phyloP scores from a whole-genome alignment of 2,113 vertebrate species.

The Syngnathus floridae region DNA sequence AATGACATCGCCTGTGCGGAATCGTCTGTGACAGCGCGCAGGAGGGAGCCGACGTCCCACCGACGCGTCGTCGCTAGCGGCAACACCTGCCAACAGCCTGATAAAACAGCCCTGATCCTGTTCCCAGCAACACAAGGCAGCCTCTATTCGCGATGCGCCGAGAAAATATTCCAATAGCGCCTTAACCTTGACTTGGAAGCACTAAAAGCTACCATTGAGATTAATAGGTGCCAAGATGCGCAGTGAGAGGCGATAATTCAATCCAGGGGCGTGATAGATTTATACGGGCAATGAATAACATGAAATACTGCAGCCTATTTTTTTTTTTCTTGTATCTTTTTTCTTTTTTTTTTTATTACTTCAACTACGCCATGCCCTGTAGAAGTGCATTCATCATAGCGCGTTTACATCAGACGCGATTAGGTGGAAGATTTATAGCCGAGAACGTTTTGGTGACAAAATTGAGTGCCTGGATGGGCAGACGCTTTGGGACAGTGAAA shows the following conservation, averaged over 20 bases:
- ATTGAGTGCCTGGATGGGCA: neutral
- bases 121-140: constrained; percentile 50
- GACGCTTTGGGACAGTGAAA: neutral
- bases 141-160: constrained; percentile 45
- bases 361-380: neutral
- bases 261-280: constrained; percentile 45
- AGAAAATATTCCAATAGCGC: constrained; percentile 53
- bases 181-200: constrained; percentile 48
- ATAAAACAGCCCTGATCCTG: constrained; percentile 53
- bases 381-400: constrained; percentile 1
- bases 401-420: neutral
- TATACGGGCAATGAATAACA: constrained; percentile 24
- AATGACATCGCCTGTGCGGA: constrained; percentile 7
- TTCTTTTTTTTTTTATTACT: neutral
- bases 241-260: constrained; percentile 62
- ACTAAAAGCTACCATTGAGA: constrained; percentile 46
- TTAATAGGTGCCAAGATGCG: constrained; percentile 49
- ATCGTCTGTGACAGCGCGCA: constrained; percentile 33
- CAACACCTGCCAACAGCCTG: constrained; percentile 61
- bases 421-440: neutral
- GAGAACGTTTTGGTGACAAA: neutral
- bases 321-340: neutral
- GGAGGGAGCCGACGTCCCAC: constrained; percentile 35
- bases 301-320: constrained; percentile 19
- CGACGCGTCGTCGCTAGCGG: constrained; percentile 22